Conservation (phyloP, 2,888 invertebrate species). For the Doris montereyensis region DNA sequence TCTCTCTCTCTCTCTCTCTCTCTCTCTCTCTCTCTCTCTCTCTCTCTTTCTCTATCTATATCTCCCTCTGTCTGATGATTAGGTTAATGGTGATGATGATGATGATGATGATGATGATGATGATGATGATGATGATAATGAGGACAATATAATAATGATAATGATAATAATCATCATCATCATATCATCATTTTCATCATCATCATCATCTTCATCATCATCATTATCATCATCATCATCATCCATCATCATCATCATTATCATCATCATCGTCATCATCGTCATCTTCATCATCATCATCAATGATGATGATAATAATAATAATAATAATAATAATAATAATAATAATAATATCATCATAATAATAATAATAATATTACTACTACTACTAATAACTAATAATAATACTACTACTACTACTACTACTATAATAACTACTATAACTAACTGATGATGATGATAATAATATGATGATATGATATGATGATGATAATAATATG, state of each 20-base stretch:
- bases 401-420: no score
- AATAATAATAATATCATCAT: not conserved
- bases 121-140: not conserved
- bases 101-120: not conserved
- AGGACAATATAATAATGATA: not conserved
- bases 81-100: not conserved
- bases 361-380: not conserved
- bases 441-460: no score
- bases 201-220: not conserved
- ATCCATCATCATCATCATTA: slow-evolving; percentile 1
- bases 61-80: no score
- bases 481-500: no score
- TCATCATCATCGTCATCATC: not conserved
- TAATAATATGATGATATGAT: no score
- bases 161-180: not conserved
- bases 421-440: no score
- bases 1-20: no score
- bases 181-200: not conserved
- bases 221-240: not conserved
- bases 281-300: not conserved
- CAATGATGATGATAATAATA: not conserved
- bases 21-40: no score
- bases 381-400: not conserved
- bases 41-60: no score
- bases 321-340: not conserved